Percentiles rank a stretch among this genome's conserved stretches.
phyloP scores from a whole-genome alignment of 2,113 vertebrate species.

The Eurystomus gularis region DNA sequence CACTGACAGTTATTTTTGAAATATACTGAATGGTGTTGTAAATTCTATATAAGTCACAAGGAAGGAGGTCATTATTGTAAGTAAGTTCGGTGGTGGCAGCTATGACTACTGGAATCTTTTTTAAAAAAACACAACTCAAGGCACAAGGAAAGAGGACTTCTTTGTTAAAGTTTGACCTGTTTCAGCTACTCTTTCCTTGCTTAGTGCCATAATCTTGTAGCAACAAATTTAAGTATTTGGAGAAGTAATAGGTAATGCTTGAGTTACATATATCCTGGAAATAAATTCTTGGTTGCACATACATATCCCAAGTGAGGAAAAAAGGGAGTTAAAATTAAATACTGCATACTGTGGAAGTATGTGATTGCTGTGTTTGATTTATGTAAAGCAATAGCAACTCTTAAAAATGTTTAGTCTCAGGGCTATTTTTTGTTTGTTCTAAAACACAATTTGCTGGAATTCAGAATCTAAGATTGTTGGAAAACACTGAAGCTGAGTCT shows the following conservation, averaged over 20 bases:
- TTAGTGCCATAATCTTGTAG: neutral
- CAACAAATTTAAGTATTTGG: neutral
- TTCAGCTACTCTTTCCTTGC: neutral
- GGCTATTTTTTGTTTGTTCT: slow-evolving; percentile 29
- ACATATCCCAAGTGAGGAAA: neutral
- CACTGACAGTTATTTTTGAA: neutral
- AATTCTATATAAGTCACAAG: neutral
- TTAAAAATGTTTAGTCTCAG: slow-evolving; percentile 34
- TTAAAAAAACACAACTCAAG: neutral
- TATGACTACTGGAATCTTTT: neutral
- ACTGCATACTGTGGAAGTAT: neutral
- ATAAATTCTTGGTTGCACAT: neutral
- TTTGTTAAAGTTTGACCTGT: neutral
- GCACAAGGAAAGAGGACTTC: neutral
- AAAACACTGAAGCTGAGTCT: neutral
- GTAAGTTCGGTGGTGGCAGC: neutral
- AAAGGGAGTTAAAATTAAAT: neutral
- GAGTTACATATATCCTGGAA: neutral
- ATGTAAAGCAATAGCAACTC: neutral
- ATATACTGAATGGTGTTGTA: neutral
- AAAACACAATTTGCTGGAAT: slow-evolving; percentile 21
- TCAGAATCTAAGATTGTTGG: neutral
- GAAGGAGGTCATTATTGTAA: neutral
- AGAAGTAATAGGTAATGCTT: neutral
- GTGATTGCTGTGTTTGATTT: neutral